Base-by-base conservation (phyloP, 2,888 invertebrate genomes). In the Alsophila aescularia region DNA sequence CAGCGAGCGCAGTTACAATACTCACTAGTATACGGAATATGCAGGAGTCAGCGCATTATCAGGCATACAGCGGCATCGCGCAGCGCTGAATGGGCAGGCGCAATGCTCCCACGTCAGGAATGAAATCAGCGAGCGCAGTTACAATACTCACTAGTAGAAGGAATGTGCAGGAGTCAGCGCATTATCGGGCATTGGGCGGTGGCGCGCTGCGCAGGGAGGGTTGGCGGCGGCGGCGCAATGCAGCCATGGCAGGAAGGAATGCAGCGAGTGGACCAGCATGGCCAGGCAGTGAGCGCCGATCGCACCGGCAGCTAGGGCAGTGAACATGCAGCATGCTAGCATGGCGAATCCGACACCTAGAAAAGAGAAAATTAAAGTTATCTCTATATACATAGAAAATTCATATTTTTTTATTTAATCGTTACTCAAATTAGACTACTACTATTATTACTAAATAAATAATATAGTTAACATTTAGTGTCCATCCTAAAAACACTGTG, bases 161-260 rank as follows among this genome's bases (percentile, higher is more conserved):
- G 87, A 87, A 34, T 89, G 87, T 9, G 89, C 69, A 0, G 90
- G 90, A 0, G 87, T 87, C 47, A 89, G 85, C 10, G 83, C 85
- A 0, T 72, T 81, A 0, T 55, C 44, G 0, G 84, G 73, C 18
- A 88, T 56, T 0, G 87, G 84, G 1, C 90, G 77, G 48, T 91
- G 90, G 1, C 90, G 62, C 2, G 89, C 89, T 0, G 90, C 85
- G 60, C 90, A 90, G 0, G 90, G 79, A 0, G 87, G 87, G 2
- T 34, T 9, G 0, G 85, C 87, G 0, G 72, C 67, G 0, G 90
- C 85, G 0, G 89, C 90, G 60, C 90, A 91, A 62, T 91, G 90
- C 53, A 90, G 70, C 92, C 92, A 92, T 43, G 92, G 92, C 53
- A 92, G 76, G 70, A 90, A 88, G 27, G 81, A 65, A 56, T 90